A percentile compares a stretch with the other conserved stretches of the same genome.
These are phyloP conservation scores for Platerodrilus igneus DNA, from an alignment of 2,888 invertebrate genomes.

Conservation along the genomic window DNA sequence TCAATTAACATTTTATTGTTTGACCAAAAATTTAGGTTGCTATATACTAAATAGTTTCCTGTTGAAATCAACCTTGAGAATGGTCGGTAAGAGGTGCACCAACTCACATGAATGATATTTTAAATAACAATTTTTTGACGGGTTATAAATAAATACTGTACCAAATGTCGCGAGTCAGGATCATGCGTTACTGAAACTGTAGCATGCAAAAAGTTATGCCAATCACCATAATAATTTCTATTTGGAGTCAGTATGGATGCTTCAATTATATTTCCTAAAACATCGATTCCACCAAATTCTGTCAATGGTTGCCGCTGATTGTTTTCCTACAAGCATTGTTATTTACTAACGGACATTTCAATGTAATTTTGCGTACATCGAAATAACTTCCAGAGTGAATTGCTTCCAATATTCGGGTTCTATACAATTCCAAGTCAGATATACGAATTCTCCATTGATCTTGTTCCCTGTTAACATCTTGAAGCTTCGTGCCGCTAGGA, in stretches of 20 bases:
- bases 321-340: slow-evolving; percentile 47
- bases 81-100: too few species aligned
- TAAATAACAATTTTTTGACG: slow-evolving; percentile 2
- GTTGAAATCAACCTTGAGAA: too few species aligned
- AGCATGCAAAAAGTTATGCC: slow-evolving; percentile 77
- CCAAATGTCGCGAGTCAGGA: slow-evolving; percentile 67
- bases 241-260: slow-evolving; percentile 63
- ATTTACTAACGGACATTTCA: neutral
- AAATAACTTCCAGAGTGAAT: slow-evolving; percentile 60
- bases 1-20: too few species aligned
- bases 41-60: too few species aligned
- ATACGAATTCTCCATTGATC: slow-evolving; percentile 63
- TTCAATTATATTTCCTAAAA: slow-evolving; percentile 75
- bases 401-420: slow-evolving; percentile 64
- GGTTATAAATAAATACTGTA: slow-evolving; percentile 37
- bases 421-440: slow-evolving; percentile 64
- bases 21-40: too few species aligned
- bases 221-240: slow-evolving; percentile 64
- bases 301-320: slow-evolving; percentile 56
- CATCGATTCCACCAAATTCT: slow-evolving; percentile 66
- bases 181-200: slow-evolving; percentile 71
- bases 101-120: too few species aligned
- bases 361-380: slow-evolving; percentile 49
- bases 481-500: slow-evolving; percentile 50
- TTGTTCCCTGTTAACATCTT: slow-evolving; percentile 61